A percentile compares a stretch with the other conserved stretches of the same genome.
Conservation (phyloP, 2,113 vertebrate genomes). For the Anthoscopus minutus region DNA sequence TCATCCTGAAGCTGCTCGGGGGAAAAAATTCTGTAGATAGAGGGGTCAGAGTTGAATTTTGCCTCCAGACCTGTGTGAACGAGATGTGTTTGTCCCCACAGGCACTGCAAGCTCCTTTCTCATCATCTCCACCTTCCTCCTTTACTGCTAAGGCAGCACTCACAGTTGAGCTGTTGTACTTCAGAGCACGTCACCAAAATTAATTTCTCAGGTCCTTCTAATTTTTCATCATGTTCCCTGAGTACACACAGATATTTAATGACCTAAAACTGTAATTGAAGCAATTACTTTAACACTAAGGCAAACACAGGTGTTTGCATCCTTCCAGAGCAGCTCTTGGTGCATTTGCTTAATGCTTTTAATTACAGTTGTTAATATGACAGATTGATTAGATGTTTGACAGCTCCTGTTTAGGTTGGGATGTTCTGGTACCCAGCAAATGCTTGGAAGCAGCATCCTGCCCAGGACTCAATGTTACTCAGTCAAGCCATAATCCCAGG, state of each 20-base stretch:
- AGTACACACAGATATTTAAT: neutral
- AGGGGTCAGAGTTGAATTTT: neutral
- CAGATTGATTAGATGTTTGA: neutral
- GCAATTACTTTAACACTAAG: neutral
- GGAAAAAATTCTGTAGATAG: neutral
- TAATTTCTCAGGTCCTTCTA: neutral
- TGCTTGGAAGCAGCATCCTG: neutral
- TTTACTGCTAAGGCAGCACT: neutral
- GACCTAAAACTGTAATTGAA: neutral
- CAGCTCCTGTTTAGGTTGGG: neutral
- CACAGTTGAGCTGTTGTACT: neutral
- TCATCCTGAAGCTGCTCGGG: neutral
- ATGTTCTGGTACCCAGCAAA: neutral
- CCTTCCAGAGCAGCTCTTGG: neutral
- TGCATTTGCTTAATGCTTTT: neutral
- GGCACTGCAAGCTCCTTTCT: neutral
- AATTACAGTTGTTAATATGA: conserved; percentile 7
- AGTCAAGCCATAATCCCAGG: neutral
- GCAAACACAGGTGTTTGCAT: neutral
- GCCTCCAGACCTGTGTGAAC: neutral
- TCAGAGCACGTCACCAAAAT: neutral
- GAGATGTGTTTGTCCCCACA: rapidly evolving
- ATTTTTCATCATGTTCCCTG: neutral
- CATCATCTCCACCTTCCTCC: neutral
- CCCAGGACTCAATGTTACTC: neutral